Evolutionary conservation across 2,888 invertebrate species (phyloP).

Genomic region (Conchocele bisecta): DNA sequence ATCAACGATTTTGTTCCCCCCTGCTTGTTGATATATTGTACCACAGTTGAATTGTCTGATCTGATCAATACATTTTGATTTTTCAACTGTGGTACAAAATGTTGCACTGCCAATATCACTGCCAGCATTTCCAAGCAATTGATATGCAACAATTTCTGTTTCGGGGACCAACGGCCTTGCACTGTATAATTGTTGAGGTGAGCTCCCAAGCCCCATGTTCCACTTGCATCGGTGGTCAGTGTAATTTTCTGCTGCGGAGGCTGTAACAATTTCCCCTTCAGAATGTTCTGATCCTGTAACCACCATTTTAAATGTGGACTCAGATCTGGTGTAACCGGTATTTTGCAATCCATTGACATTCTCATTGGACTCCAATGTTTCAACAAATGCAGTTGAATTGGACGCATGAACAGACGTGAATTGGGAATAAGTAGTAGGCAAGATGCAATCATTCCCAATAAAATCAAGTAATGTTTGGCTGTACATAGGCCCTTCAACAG

Average conservation of each 20-base stretch:
- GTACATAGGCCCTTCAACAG: too few species aligned
- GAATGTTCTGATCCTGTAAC: constrained; percentile 5
- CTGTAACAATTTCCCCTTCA: too few species aligned
- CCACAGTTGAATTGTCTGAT: background rate
- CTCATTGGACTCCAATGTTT: constrained; percentile 19
- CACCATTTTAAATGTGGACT: constrained; percentile 6
- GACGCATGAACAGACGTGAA: constrained; percentile 27
- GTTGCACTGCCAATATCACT: constrained; percentile 11
- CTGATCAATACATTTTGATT: constrained; percentile 2
- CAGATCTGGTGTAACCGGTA: constrained; percentile 20
- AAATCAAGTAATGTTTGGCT: too few species aligned
- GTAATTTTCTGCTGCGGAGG: too few species aligned
- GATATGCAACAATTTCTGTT: too few species aligned
- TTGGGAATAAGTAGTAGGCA: constrained; percentile 30
- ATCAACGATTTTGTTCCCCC: too few species aligned
- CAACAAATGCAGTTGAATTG: constrained; percentile 11
- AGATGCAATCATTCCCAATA: too few species aligned
- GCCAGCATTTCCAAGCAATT: too few species aligned
- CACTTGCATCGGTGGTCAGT: too few species aligned
- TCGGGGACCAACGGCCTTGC: too few species aligned
- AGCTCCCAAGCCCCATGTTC: background rate
- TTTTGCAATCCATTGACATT: background rate
- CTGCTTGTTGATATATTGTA: background rate
- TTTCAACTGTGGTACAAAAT: constrained; percentile 4
- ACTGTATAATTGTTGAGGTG: background rate